Base-by-base conservation (phyloP, 2,888 invertebrate species). In the Poecilobothrus nobilitatus region DNA sequence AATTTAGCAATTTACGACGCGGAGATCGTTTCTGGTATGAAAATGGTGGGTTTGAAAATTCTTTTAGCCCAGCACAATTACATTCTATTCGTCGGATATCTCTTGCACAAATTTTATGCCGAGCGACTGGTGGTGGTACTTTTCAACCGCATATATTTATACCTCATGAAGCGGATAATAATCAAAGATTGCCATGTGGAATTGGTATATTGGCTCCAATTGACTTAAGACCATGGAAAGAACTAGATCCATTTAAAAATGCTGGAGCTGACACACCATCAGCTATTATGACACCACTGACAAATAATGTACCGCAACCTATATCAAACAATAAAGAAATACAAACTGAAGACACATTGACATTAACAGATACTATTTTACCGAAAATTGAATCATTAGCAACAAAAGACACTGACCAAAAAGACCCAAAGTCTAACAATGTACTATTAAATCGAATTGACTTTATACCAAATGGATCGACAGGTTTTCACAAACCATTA, bases 21-120 rank as follows among this genome's bases (percentile, higher is more conserved):
- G 92, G 92, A 18, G 91, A 92, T 78, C 83, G 91, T 70, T 91
- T 92, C 78, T 91, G 91, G 91, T 92, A 91, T 76, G 94, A 94
- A 80, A 93, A 93, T 77, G 86, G 87, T 2, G 87, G 86, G 4
- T 86, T 88, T 64, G 89, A 89, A 70, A 90, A 86, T 37, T 89
- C 90, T 1, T 91, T 93, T 75, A 91, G 90, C 0, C 87, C 88
- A 3, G 87, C 88, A 0, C 93, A 94, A 77, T 79, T 94, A 4
- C 88, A 89, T 73, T 89, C 91, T 73, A 86, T 93, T 64, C 83
- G 91, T 44, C 84, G 87, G 67, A 85, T 89, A 20, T 89, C 89
- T 0, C 82, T 93, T 64, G 87, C 92, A 0, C 89, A 92, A 76
- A 84, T 93, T 84, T 73, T 82, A 4, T 81, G 82, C 68, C 77